Evolutionary conservation across 2,797 vertebrate species (phyloP), one percentile per base, ranked within the genome.

Genomic region (Rhadinocentrus ornatus): DNA sequence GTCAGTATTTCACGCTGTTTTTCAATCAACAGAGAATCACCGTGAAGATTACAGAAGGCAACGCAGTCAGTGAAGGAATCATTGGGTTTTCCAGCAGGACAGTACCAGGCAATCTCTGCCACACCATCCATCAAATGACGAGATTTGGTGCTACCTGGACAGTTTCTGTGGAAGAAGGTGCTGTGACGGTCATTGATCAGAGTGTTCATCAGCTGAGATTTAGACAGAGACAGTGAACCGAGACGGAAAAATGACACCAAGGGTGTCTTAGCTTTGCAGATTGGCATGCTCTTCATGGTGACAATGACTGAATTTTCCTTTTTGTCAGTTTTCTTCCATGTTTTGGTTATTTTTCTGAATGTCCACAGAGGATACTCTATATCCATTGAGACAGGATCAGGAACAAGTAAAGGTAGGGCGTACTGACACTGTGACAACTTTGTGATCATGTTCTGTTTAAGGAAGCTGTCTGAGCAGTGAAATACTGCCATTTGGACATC

Each of bases 101-200:
- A 74, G 59, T 92, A 96, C 95, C 94, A 96, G 67, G 91, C 87
- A n/a, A 95, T 91, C 89, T 96, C 94, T 72, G 92, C 93, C 93
- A 74, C 58, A 18, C 71, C 59, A 12, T 88, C 89, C 90, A 94
- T 89, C 80, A 95, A 62, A 62, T 93, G 39, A 8, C 82, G 46
- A 54, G 82, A 80, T 50, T 76, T 88, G 72, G 76, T 93, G 87
- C 78, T 93, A 20, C 85, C 86, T 64, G 62, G 24, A 24, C 84
- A 87, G 75, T 93, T 59, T 74, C 86, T 88, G 65, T 93, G 89
- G 65, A 87, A 93, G 76, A 92, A 93, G 2, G 89, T 91, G 48
- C 27, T 62, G 77, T 93, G 90, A 18, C 73, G 81, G 9, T 86
- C 67, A 32, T 89, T 89, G 73, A 93, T 84, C 73, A 93, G 73